Conservation (phyloP, 2,113 vertebrate species). For the human region DNA sequence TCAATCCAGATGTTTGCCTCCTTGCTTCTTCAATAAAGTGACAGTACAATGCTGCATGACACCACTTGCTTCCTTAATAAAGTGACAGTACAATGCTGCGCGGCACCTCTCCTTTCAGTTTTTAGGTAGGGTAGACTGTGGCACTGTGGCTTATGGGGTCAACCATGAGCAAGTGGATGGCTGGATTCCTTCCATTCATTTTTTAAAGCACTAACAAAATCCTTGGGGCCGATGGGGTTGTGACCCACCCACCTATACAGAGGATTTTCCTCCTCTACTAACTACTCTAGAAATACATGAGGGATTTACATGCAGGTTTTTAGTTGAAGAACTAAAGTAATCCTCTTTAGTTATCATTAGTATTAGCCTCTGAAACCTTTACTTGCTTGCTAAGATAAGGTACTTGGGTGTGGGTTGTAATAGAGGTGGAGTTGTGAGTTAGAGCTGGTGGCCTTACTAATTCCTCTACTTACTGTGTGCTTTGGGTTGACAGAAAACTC, state of each 20-base stretch:
- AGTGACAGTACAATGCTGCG: neutral
- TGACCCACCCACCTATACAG: neutral
- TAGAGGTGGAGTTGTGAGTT: neutral
- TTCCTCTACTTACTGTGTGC: conserved; percentile 38
- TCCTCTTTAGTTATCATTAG: conserved; percentile 55
- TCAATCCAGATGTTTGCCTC: conserved; percentile 63
- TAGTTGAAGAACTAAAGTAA: conserved; percentile 52
- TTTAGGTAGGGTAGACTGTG: neutral
- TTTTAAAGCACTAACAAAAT: conserved; percentile 38
- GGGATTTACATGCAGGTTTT: conserved; percentile 50
- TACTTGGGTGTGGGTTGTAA: conserved; percentile 34
- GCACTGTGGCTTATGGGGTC: neutral
- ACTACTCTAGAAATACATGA: neutral
- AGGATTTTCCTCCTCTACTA: neutral
- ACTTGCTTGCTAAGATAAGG: conserved; percentile 50
- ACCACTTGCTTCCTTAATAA: neutral
- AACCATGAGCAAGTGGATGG: neutral
- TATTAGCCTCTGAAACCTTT: conserved; percentile 56
- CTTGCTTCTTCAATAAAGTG: conserved; percentile 5
- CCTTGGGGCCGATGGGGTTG: neutral
- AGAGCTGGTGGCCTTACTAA: conserved; percentile 6
- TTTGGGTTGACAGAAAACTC: neutral
- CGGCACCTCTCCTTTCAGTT: neutral
- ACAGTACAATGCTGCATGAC: neutral
- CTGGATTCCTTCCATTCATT: conserved; percentile 13